Conservation (phyloP, 2,888 invertebrate species). For the Cremastobaeus sp. region DNA sequence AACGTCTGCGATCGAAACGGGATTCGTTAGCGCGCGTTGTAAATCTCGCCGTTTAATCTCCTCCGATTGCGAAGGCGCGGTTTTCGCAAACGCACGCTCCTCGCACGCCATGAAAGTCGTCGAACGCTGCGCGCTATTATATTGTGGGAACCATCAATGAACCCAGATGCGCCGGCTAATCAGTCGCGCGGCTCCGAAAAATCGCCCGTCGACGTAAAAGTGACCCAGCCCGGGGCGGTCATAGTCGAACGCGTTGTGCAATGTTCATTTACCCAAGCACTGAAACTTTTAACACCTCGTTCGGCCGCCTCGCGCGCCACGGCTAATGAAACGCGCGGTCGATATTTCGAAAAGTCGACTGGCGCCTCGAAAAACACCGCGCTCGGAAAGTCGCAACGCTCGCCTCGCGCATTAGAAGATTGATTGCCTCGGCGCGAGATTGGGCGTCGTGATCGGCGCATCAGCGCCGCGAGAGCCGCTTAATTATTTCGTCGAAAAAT, state of each 20-base stretch:
- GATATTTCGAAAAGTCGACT: slow-evolving; percentile 16
- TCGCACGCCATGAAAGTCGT: too few species aligned
- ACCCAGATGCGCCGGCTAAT: slow-evolving; percentile 17
- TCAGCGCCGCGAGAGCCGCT: slow-evolving; percentile 9
- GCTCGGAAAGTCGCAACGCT: slow-evolving; percentile 56
- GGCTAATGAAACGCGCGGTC: slow-evolving; percentile 7
- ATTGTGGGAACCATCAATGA: slow-evolving; percentile 31
- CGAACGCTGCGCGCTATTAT: slow-evolving; percentile 16
- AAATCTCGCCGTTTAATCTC: too few species aligned
- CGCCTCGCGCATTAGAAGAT: slow-evolving; percentile 63
- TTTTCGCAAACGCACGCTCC: too few species aligned
- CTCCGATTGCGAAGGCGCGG: too few species aligned
- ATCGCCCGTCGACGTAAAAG: too few species aligned
- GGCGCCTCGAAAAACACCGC: slow-evolving; percentile 8
- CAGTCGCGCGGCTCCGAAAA: slow-evolving; percentile 8
- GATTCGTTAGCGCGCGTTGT: too few species aligned
- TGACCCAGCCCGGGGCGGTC: too few species aligned
- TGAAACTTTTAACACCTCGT: slow-evolving; percentile 25
- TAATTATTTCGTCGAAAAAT: slow-evolving; percentile 44
- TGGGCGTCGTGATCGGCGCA: slow-evolving; percentile 38
- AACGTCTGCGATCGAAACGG: too few species aligned
- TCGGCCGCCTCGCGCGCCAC: background rate
- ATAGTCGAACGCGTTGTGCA: slow-evolving; percentile 15
- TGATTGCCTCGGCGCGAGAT: slow-evolving; percentile 58
- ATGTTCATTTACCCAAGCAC: slow-evolving; percentile 20